Percentiles rank a stretch among this genome's conserved stretches.
phyloP scores from a whole-genome alignment of 2,888 invertebrate species.

The Chesias legatella region DNA sequence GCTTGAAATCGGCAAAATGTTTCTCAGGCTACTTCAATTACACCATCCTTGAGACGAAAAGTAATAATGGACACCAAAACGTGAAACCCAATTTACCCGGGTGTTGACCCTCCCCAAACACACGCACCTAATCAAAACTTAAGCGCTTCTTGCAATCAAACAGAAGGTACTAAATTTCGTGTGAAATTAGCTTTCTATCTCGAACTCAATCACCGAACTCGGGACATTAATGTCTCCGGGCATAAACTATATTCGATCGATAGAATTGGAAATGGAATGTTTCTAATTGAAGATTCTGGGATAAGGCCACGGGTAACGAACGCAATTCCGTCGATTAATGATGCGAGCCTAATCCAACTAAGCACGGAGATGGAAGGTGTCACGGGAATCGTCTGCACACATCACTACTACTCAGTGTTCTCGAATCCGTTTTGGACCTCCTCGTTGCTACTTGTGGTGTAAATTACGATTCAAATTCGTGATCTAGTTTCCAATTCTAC shows the following conservation, averaged over 20 bases:
- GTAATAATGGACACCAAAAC: constrained; percentile 16
- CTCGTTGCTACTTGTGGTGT: constrained; percentile 1
- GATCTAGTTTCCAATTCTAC: no score
- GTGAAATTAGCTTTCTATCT: constrained; percentile 33
- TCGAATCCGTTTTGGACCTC: constrained; percentile 36
- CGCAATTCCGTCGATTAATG: constrained; percentile 76
- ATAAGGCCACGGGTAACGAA: constrained; percentile 39
- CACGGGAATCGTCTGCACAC: constrained; percentile 54
- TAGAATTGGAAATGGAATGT: constrained; percentile 66
- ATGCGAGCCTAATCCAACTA: constrained; percentile 74
- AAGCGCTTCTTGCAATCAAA: constrained; percentile 32
- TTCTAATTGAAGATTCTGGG: constrained; percentile 70
- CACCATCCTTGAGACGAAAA: constrained; percentile 5
- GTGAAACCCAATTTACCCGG: constrained; percentile 16
- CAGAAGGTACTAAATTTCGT: constrained; percentile 33
- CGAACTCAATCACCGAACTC: constrained; percentile 35
- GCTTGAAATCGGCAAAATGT: no score
- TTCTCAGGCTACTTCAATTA: no score
- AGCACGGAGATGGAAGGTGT: constrained; percentile 59
- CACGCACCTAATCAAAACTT: constrained; percentile 35
- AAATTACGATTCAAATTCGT: no score
- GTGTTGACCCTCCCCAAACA: constrained; percentile 26
- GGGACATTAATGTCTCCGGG: constrained; percentile 32
- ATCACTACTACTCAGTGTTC: constrained; percentile 53
- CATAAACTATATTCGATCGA: constrained; percentile 46